These are phyloP conservation scores for Chlorodrepanis virens DNA, from an alignment of 2,113 vertebrate species.

Conservation along the genomic window DNA sequence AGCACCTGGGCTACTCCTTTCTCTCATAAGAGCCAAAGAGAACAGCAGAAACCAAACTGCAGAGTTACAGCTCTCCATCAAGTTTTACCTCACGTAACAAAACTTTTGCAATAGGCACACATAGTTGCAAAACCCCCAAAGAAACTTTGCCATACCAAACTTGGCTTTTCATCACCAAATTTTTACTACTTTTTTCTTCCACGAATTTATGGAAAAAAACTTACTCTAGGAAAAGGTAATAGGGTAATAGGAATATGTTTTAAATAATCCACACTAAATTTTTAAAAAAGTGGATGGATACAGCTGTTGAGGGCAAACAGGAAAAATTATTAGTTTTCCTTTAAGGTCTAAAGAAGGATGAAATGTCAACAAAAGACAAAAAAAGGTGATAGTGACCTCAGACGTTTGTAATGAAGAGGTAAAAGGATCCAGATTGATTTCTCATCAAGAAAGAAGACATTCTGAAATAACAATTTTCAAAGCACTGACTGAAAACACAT, in stretches of 20 bases:
- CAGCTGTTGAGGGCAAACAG: not conserved
- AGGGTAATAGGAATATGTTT: not conserved
- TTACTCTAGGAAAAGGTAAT: not conserved
- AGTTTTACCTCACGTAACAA: not conserved
- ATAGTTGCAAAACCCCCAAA: not conserved
- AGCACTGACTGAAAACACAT: not conserved
- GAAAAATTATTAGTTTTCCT: not conserved
- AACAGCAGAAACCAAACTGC: not conserved
- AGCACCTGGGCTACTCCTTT: not conserved
- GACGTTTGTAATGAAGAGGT: not conserved
- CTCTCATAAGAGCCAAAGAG: not conserved
- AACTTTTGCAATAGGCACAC: not conserved
- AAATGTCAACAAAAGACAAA: not conserved
- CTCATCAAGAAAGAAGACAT: not conserved
- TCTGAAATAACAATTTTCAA: not conserved
- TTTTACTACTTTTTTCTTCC: not conserved
- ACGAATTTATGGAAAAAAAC: accelerated
- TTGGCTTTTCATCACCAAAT: not conserved
- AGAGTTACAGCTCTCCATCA: not conserved
- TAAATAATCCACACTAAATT: not conserved
- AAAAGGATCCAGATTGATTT: not conserved
- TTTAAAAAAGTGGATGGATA: not conserved
- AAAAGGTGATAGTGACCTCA: not conserved
- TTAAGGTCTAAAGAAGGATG: not conserved
- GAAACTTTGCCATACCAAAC: not conserved